A percentile compares a stretch with the other conserved stretches of the same genome.
Conservation (phyloP, 2,113 vertebrate genomes). For the Hydrochoerus hydrochaeris region DNA sequence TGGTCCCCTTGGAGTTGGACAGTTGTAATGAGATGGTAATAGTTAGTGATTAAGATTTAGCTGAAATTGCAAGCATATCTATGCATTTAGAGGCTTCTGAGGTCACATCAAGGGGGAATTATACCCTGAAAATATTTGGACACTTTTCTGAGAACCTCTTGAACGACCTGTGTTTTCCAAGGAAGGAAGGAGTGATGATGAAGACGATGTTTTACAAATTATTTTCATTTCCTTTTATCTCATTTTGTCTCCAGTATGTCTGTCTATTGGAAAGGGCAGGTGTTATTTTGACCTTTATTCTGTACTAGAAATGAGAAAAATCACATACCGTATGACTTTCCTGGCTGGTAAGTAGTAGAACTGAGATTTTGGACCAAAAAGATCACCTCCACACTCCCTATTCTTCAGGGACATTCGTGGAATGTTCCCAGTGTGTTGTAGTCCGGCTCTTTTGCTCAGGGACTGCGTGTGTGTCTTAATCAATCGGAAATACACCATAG, state of each 20-base stretch:
- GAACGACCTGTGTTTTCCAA: background rate
- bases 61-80: background rate
- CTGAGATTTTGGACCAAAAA: background rate
- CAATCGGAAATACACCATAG: background rate
- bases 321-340: background rate
- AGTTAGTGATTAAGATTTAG: background rate
- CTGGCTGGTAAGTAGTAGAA: background rate
- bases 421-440: background rate
- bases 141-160: background rate
- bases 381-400: background rate
- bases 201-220: background rate
- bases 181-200: background rate
- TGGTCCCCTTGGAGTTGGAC: background rate
- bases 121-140: background rate
- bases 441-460: background rate
- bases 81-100: background rate
- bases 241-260: conserved; percentile 11
- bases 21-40: background rate
- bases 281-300: background rate
- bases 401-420: background rate
- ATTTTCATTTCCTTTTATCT: conserved; percentile 8
- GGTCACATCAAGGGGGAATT: background rate
- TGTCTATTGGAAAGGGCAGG: background rate
- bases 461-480: background rate
- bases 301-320: conserved; percentile 1